Percentiles rank a stretch among this genome's conserved stretches.
phyloP scores from a whole-genome alignment of 2,797 vertebrate species.

The Lepidocolaptes lacrymiger region DNA sequence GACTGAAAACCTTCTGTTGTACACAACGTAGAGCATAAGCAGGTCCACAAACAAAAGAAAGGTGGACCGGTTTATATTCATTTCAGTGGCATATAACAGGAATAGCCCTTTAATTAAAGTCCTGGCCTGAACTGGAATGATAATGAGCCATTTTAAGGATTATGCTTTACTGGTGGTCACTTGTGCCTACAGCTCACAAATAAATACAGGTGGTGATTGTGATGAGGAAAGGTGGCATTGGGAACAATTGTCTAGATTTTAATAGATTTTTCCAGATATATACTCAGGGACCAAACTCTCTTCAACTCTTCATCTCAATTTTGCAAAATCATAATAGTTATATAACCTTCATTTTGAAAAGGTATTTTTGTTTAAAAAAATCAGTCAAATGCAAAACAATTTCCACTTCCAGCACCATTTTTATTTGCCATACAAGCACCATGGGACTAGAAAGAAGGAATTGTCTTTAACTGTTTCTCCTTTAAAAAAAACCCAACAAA shows the following conservation, averaged over 20 bases:
- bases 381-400: neutral
- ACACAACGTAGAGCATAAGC: neutral
- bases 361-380: neutral
- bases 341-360: neutral
- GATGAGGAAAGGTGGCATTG: neutral
- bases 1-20: neutral
- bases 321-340: neutral
- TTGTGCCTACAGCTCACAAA: neutral
- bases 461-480: neutral
- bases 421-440: neutral
- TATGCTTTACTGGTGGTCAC: neutral
- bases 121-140: neutral
- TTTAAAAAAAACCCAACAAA: neutral
- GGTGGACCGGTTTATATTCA: neutral
- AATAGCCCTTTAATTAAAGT: neutral
- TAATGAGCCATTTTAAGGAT: neutral
- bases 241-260: neutral
- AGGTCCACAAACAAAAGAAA: neutral
- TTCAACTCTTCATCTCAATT: neutral
- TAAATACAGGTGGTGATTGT: neutral
- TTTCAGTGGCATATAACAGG: neutral
- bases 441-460: neutral
- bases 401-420: neutral
- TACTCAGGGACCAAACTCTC: conserved; percentile 42
- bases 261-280: neutral